A percentile compares a stretch with the other conserved stretches of the same genome.
These are phyloP conservation scores for Drosophila tani DNA, from an alignment of 1,140 invertebrate species.

Conservation along the genomic window DNA sequence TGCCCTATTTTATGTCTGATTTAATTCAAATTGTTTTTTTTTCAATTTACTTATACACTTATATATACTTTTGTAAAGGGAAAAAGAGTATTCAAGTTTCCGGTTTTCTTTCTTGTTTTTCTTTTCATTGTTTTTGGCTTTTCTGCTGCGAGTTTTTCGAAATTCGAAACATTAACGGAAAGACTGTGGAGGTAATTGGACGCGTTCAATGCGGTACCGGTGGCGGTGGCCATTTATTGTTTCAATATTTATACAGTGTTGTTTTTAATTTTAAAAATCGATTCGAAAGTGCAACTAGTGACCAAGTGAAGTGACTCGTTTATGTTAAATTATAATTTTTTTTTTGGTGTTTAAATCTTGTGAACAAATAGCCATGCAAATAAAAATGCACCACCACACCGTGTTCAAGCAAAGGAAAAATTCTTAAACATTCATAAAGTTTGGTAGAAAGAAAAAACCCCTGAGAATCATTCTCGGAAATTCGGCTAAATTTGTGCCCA, in stretches of 20 bases:
- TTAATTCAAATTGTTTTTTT: no score
- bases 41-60: background rate
- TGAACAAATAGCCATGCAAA: background rate
- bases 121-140: constrained; percentile 57
- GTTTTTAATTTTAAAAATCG: background rate
- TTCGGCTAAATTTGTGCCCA: background rate
- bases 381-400: background rate
- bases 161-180: constrained; percentile 80
- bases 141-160: constrained; percentile 70
- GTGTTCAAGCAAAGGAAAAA: background rate
- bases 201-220: constrained; percentile 60
- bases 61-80: background rate
- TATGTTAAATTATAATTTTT: background rate
- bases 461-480: background rate
- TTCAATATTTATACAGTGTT: no score
- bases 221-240: background rate
- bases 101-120: constrained; percentile 35
- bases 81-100: constrained; percentile 3
- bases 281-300: background rate
- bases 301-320: background rate
- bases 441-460: background rate
- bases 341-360: background rate
- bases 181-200: constrained; percentile 78
- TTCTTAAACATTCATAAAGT: background rate
- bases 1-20: no score